Evolutionary conservation across 2,797 vertebrate species (phyloP), one percentile per base, ranked within the genome.

Genomic region (Etheostoma perlongum): DNA sequence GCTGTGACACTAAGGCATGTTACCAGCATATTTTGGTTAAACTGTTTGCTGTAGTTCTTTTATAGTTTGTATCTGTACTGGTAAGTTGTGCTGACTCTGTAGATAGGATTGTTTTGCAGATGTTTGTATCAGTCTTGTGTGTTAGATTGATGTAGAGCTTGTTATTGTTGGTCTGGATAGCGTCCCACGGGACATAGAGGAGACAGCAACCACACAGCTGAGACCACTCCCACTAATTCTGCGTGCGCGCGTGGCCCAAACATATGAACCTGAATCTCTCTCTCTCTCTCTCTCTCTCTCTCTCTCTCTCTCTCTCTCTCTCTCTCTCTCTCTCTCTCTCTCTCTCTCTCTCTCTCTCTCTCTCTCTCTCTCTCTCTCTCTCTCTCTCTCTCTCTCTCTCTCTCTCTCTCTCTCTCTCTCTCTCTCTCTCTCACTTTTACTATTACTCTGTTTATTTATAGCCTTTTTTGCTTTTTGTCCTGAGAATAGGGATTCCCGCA

Each of bases 81-180:
- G 63, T 53, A 57, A 61, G 19, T 74, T 76, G 55, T 89, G 66
- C 81, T 84, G 74, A 84, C 66, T 83, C 30, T 30, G 30, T 30
- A 58, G 44, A 66, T 67, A 61, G 40, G 54, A 44, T 64, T 77
- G 74, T 23, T 80, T 78, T 78, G 57, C 64, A 70, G 16, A 63
- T 82, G 36, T 78, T 46, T 75, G 57, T 68, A 11, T 79, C 14
- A 67, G 21, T 63, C 12, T 5, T 44, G 42, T 47, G 15, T 60
- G 46, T 58, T 71, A 46, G 76, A 87, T 67, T 82, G 86, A 91
- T 89, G 81, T 79, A 82, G 85, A 77, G 78, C 85, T 88, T 89
- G 78, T 92, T 93, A 81, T 91, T 91, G 85, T 90, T 84, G 87
- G 88, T 91, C 78, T 84, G 78, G 74, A 89, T 82, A 85, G 55